Base-by-base conservation (phyloP, 1,140 invertebrate genomes). In the Sarcophaga bullata region DNA sequence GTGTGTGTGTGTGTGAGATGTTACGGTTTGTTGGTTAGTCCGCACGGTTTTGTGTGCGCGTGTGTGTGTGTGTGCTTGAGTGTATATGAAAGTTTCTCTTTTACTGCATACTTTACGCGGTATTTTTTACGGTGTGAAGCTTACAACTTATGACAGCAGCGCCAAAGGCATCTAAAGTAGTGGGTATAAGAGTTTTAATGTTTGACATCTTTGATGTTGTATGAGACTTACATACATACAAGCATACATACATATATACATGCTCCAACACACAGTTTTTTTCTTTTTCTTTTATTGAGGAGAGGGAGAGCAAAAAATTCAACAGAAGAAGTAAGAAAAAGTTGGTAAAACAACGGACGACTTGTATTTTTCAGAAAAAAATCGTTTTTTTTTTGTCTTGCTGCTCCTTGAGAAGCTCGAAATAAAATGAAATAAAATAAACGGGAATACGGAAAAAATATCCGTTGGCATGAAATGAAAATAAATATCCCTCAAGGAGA, bases 191-290 rank as follows among this genome's bases (percentile, higher is more conserved):
- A 46, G 48, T 78, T 52, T 50, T 78, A 78, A 78, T 78, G 75
- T 78, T 80, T 68, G 80, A 62, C 80, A 68, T 80, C 80, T 58
- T 80, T 80, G 80, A 62, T 68, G 80, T 62, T 80, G 80, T 80
- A 25, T 54, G n/a, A 37, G 58, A 62, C 54, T 5, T n/a, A 46
- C 25, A 50, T 5, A 13, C n/a, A 78, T 10, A 8, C 6, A 52
- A 17, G n/a, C 75, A 52, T 48, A 19, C 75, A 7, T 17, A 78
- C 7, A n/a, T 25, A 76, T 9, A 37, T n/a, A n/a, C n/a, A n/a
- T n/a, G n/a, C n/a, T 37, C 25, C 25, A 37, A 37, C 25, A 37
- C 25, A 37, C 1, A 2, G 25, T 37, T 37, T 37, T 37, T 37
- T 37, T 4, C 4, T 37, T 4, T 37, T 37, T 37, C 25, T 37